Percentiles rank a stretch among this genome's conserved stretches.
These are phyloP conservation scores for Agapetus fuscipes DNA, from an alignment of 2,888 invertebrate species.

Conservation along the genomic window DNA sequence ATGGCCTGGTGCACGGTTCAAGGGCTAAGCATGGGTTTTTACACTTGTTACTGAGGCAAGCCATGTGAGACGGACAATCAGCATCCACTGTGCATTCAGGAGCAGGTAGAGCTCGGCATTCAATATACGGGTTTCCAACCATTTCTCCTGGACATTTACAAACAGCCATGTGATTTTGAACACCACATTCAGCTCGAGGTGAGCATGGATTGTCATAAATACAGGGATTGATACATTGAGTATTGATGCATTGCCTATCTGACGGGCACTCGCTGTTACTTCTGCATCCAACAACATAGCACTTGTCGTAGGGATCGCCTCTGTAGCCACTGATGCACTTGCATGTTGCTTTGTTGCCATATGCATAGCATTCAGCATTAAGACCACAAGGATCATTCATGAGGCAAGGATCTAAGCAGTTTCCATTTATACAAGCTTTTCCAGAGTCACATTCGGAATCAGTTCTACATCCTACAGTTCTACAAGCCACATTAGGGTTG, in stretches of 20 bases:
- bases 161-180: constrained; percentile 73
- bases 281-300: constrained; percentile 72
- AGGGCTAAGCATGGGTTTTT: constrained; percentile 71
- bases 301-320: constrained; percentile 66
- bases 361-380: constrained; percentile 73
- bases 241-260: constrained; percentile 76
- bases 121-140: constrained; percentile 71
- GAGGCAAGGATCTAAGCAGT: constrained; percentile 79
- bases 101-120: constrained; percentile 62
- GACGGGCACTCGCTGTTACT: constrained; percentile 81
- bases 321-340: constrained; percentile 72
- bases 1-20: constrained; percentile 70
- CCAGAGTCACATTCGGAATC: constrained; percentile 77
- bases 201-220: constrained; percentile 68
- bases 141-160: constrained; percentile 74
- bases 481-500: constrained; percentile 74
- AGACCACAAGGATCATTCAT: constrained; percentile 70
- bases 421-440: constrained; percentile 75
- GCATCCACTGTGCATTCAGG: constrained; percentile 72
- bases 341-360: constrained; percentile 65
- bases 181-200: constrained; percentile 65
- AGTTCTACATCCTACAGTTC: constrained; percentile 69
- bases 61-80: constrained; percentile 70
- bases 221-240: constrained; percentile 80
- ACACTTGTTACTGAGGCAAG: constrained; percentile 74